Percentiles rank a stretch among this genome's conserved stretches.
Evolutionary conservation across 1,140 invertebrate genomes (phyloP).

Genomic region (Lasioglossum albipes): DNA sequence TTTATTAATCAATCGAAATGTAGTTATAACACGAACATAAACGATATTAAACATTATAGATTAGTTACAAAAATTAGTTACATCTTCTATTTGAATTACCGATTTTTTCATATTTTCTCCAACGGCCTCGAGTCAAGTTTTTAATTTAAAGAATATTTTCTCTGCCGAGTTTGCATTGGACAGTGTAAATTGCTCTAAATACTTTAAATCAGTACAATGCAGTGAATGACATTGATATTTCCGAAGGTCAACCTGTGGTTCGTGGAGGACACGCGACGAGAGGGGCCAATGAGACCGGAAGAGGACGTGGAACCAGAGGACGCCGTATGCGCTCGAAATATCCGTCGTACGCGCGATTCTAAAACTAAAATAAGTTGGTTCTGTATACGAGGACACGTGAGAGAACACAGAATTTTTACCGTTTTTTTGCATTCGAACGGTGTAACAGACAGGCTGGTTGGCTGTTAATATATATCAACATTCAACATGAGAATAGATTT

Average conservation of each 20-base stretch:
- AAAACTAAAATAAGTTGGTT: conserved; percentile 3
- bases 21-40: no score
- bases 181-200: no score
- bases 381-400: background rate
- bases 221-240: background rate
- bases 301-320: conserved; percentile 67
- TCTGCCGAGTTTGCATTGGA: no score
- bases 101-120: no score
- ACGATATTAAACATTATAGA: no score
- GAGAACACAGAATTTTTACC: background rate
- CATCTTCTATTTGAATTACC: no score
- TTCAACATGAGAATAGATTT: conserved; percentile 25
- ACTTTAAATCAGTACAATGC: no score
- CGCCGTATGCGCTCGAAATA: conserved; percentile 67
- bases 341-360: conserved; percentile 59
- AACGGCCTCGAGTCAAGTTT: no score
- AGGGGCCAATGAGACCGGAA: conserved; percentile 57
- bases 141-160: no score
- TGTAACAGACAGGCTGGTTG: conserved; percentile 24
- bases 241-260: conserved; percentile 55
- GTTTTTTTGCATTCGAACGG: background rate
- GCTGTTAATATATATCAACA: conserved; percentile 32
- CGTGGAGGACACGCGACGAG: conserved; percentile 61
- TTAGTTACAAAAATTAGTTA: no score
- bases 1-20: no score